Evolutionary conservation across 1,140 invertebrate species (phyloP).

Genomic region (Drosophila malerkotliana): DNA sequence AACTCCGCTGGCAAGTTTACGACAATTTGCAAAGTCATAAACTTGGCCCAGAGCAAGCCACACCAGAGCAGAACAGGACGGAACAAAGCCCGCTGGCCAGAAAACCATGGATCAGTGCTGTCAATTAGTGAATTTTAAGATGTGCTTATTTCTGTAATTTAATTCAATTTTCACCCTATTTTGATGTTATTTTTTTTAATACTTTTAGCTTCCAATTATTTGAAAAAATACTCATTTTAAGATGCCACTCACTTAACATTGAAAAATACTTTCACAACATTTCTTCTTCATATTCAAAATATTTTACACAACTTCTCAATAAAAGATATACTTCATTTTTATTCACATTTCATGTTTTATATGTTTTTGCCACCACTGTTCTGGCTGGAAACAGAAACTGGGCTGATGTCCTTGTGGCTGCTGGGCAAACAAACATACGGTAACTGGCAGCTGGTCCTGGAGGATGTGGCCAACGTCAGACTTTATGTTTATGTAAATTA

Average conservation of each 20-base stretch:
- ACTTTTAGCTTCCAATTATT: no score
- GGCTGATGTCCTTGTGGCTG: slow-evolving; percentile 31
- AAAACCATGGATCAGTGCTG: slow-evolving; percentile 3
- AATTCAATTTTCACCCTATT: no score
- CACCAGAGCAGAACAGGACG: slow-evolving; percentile 11
- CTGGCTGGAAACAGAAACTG: slow-evolving; percentile 1
- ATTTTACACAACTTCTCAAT: neutral
- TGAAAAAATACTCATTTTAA: no score
- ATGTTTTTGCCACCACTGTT: neutral
- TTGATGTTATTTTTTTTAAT: no score
- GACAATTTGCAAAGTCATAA: slow-evolving; percentile 66
- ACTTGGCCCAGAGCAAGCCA: slow-evolving; percentile 38
- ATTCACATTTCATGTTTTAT: neutral
- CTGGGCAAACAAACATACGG: slow-evolving; percentile 40
- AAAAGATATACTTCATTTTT: neutral
- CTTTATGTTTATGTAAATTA: slow-evolving; percentile 80
- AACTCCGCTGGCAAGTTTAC: slow-evolving; percentile 68
- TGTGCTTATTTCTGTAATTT: no score
- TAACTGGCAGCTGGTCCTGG: slow-evolving; percentile 35
- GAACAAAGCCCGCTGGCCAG: neutral
- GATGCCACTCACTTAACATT: no score
- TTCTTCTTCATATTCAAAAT: no score
- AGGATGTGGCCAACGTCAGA: slow-evolving; percentile 62
- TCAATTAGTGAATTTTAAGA: neutral
- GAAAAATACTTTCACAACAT: no score